Conservation (phyloP, 2,888 invertebrate genomes). For the Melieria crassipennis region DNA sequence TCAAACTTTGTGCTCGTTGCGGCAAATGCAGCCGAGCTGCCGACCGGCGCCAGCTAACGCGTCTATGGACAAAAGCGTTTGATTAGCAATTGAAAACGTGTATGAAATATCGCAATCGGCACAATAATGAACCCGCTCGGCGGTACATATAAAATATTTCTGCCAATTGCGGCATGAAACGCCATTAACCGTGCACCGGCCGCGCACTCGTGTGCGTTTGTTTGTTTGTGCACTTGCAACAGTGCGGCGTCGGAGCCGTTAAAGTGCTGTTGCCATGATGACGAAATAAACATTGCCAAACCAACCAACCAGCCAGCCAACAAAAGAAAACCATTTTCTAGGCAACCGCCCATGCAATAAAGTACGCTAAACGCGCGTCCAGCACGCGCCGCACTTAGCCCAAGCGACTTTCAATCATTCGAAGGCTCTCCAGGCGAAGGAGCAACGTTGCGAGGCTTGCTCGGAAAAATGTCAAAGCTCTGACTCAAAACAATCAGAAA, state of each 20-base stretch:
- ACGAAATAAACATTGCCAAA: slow-evolving; percentile 13
- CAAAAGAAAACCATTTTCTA: no score
- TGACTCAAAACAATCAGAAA: slow-evolving; percentile 14
- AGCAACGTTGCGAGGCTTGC: no score
- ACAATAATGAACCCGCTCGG: slow-evolving; percentile 23
- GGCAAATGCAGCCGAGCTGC: no score
- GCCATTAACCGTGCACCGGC: slow-evolving; percentile 13
- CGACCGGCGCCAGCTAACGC: no score
- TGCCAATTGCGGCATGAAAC: slow-evolving; percentile 29
- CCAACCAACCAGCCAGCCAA: no score
- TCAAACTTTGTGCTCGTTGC: no score
- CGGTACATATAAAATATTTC: slow-evolving; percentile 10
- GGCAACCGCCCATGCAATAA: no score
- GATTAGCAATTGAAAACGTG: slow-evolving; percentile 20
- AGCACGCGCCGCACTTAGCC: no score
- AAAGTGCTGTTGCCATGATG: slow-evolving; percentile 31
- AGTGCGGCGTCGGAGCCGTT: neutral
- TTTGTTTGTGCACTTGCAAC: slow-evolving; percentile 12
- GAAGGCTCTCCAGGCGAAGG: no score
- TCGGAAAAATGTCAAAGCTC: slow-evolving; percentile 14
- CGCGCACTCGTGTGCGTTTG: neutral
- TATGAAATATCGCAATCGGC: no score
- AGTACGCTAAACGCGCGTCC: no score
- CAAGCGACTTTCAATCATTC: no score
- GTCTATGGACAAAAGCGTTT: neutral